phyloP scores from a whole-genome alignment of 2,113 vertebrate genomes.

The Platycercus adscitus region DNA sequence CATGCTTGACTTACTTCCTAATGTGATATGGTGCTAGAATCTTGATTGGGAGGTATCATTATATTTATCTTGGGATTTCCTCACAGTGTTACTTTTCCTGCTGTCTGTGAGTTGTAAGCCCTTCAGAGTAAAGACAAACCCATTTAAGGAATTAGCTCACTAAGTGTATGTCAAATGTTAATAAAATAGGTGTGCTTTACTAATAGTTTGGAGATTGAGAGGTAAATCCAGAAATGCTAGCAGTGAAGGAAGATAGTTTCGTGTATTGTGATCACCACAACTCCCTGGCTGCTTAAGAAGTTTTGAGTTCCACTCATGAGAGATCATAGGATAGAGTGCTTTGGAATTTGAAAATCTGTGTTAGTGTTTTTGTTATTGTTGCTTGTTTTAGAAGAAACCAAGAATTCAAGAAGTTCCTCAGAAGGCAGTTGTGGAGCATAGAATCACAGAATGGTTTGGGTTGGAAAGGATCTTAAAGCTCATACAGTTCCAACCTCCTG shows the following conservation, averaged over 20 bases:
- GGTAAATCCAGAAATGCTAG: not conserved
- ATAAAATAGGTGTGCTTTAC: not conserved
- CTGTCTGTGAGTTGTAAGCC: not conserved
- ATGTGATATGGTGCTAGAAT: accelerated
- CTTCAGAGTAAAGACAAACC: not conserved
- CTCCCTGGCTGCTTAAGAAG: accelerated
- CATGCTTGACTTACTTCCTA: not conserved
- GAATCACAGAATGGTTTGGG: not conserved
- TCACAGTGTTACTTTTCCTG: not conserved
- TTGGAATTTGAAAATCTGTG: not conserved
- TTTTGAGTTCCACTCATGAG: not conserved
- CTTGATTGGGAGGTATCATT: not conserved
- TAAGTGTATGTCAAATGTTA: too few species aligned
- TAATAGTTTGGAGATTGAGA: not conserved
- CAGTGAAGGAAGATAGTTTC: not conserved
- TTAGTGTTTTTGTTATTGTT: not conserved
- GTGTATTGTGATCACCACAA: accelerated
- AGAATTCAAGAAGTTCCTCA: not conserved
- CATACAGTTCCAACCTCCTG: not conserved
- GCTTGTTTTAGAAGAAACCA: not conserved
- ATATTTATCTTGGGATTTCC: not conserved
- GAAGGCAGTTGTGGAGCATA: not conserved
- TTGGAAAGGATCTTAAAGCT: not conserved
- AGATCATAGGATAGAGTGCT: accelerated
- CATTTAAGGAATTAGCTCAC: not conserved